Base-by-base conservation (phyloP, 2,888 invertebrate species). In the Gymnoscelis rufifasciata region DNA sequence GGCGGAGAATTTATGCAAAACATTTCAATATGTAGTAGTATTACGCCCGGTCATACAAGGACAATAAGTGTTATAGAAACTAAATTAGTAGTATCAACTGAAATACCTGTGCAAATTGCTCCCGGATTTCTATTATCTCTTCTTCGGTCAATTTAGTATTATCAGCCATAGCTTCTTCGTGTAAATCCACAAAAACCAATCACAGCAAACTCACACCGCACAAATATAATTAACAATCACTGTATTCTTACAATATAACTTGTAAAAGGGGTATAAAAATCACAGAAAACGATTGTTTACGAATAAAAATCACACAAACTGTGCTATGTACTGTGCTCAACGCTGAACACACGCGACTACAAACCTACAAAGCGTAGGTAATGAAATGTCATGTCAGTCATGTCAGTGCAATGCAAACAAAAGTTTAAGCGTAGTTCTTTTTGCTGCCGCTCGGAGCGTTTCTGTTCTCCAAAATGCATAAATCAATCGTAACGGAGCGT, bases 71-170 rank as follows among this genome's bases (percentile, higher is more conserved):
- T 19, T 5, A 19, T 6, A 7, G 10, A 19, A 5, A n/a, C n/a
- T 15, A 6, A 19, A 19, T 2, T 10, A 35, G 11, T 23, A 3
- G 1, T 19, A 35, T 19, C 7, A 23, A 28, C 30, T 83, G 89
- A 60, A 58, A 56, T 90, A 94, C 94, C 89, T 91, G 91, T 64
- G 90, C 89, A 74, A 94, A 94, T 74, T 93, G 93, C 83, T 94
- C 94, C 69, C 90, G 90, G 68, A 95, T 91, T 84, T 95, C 95
- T 53, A 91, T 83, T 64, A 91, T 90, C 84, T 94, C 94, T 71
- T 94, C 94, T 47, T 89, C 88, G 50, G 90, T 91, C 70, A 92
- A 79, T 78, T 89, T 90, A 59, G 88, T 80, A 76, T 88, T 86
- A 71, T 88, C 87, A 75, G 88, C 82, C 88, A 88, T 88, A 58